Evolutionary conservation across 1,140 invertebrate species (phyloP).

Genomic region (Mya arenaria): DNA sequence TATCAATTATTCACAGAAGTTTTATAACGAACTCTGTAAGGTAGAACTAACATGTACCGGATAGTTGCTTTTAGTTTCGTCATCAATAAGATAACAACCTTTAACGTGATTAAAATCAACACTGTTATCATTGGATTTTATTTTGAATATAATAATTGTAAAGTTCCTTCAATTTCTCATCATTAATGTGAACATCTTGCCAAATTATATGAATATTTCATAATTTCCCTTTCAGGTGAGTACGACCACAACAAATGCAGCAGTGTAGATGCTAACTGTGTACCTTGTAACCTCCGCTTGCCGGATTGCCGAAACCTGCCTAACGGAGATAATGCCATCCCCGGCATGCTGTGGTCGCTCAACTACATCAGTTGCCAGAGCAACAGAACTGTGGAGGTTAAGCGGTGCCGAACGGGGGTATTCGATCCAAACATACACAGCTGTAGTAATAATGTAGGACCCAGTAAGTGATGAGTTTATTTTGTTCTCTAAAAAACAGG

Average conservation of each 20-base stretch:
- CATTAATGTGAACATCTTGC: no score
- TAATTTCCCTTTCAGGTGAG: constrained; percentile 59
- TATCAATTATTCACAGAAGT: no score
- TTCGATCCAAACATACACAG: constrained; percentile 49
- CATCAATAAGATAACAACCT: no score
- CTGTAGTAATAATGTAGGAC: constrained; percentile 34
- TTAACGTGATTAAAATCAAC: no score
- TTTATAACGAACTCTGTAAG: no score
- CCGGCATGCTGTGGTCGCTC: constrained; percentile 54
- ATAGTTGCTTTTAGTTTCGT: no score
- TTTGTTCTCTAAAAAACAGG: neutral
- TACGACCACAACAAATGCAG: constrained; percentile 60
- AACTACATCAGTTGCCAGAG: constrained; percentile 54
- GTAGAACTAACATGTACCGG: no score
- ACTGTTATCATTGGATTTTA: no score
- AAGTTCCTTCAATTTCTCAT: no score
- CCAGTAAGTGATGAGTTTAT: neutral
- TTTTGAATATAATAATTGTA: no score
- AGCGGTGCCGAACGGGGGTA: constrained; percentile 41
- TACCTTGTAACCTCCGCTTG: constrained; percentile 42
- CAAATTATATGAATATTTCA: no score
- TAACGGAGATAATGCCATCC: constrained; percentile 58
- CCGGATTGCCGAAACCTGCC: constrained; percentile 57
- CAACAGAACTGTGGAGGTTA: constrained; percentile 59
- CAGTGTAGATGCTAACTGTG: constrained; percentile 15